Evolutionary conservation across 2,797 vertebrate species (phyloP), one percentile per base, ranked within the genome.

Genomic region (Sebastes minor): DNA sequence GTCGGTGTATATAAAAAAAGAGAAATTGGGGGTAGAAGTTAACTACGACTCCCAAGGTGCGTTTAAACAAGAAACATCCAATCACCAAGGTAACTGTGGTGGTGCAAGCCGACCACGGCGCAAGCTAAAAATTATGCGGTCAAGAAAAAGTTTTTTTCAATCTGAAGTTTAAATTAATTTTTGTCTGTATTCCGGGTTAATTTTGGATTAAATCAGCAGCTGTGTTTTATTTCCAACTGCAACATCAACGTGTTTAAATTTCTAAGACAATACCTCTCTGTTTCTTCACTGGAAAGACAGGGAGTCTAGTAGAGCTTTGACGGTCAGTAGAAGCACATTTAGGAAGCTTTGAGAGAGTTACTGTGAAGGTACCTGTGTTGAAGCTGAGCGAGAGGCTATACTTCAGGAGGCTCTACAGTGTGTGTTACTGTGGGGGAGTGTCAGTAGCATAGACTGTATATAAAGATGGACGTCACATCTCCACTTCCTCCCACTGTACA

Each of bases 71-170:
- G 27, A 68, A 69, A 55, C 25, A 32, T 52, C 18, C 4, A 30
- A 27, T 65, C 53, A 55, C 9, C 10, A 33, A 25, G 22, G 27
- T 42, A 11, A 59, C 27, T 4, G 4, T 23, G 8, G 4, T 18
- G 4, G 3, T 27, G 9, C 4, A 68, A 53, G 9, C 20, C 2
- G 27, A 63, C 10, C 11, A 8, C 0, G 0, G 42, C 1, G 1
- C 8, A 35, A 33, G 46, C 2, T 38, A 18, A n/a, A 56, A 59
- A 59, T 25, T 4, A 23, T 23, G 49, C 32, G 9, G 30, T 20
- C 8, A 27, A 52, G 42, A 32, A 61, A 73, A 73, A 0, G 0
- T 2, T 28, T 46, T 67, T 59, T 20, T 59, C 3, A 35, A 9
- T n/a, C 35, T 33, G 10, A 10, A 60, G 14, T 49, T 67, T 49